Evolutionary conservation across 2,113 vertebrate genomes (phyloP).

Genomic region (Pica pica): DNA sequence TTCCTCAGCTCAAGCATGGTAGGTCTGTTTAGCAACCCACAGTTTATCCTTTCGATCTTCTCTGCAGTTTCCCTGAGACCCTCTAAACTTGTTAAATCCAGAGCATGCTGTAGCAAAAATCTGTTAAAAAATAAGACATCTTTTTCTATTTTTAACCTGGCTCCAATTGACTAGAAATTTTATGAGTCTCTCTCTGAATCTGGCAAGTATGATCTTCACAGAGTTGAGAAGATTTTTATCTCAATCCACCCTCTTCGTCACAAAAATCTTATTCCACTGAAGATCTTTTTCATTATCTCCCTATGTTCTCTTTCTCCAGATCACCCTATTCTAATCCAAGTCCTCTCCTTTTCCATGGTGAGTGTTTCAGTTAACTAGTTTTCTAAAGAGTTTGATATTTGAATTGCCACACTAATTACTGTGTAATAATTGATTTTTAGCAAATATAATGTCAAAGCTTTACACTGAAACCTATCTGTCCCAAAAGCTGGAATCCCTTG

Average conservation of each 20-base stretch:
- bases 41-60: background rate
- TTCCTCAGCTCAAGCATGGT: background rate
- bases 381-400: background rate
- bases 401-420: background rate
- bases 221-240: background rate
- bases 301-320: background rate
- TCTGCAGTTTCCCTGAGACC: background rate
- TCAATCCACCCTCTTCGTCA: background rate
- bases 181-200: background rate
- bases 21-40: background rate
- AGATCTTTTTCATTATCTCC: background rate
- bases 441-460: background rate
- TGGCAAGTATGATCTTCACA: background rate
- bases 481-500: background rate
- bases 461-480: background rate
- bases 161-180: background rate
- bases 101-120: background rate
- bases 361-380: background rate
- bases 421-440: background rate
- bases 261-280: background rate
- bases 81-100: background rate
- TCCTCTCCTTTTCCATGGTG: background rate
- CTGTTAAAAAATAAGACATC: background rate
- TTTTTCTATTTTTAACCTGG: background rate
- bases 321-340: background rate